Evolutionary conservation across 2,113 vertebrate species (phyloP).

Genomic region (Phylloscopus whistleri): DNA sequence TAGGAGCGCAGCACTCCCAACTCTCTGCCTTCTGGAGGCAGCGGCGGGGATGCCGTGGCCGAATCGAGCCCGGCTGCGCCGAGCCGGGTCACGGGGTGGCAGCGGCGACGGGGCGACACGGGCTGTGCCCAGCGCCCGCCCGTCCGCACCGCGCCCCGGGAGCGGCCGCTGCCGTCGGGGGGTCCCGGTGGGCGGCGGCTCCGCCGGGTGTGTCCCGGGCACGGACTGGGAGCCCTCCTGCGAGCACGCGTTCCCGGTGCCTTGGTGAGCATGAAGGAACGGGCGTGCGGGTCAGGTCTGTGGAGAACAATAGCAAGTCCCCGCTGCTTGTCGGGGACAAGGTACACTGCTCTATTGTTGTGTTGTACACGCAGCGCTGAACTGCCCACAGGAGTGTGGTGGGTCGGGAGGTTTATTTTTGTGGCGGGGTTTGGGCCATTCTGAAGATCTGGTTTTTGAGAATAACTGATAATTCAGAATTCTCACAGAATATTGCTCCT

Average conservation of each 20-base stretch:
- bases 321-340: background rate
- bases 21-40: background rate
- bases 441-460: background rate
- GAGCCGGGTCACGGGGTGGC: background rate
- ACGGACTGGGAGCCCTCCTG: background rate
- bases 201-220: background rate
- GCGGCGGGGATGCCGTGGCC: background rate
- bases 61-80: background rate
- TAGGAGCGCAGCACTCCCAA: background rate
- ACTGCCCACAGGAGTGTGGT: accelerated
- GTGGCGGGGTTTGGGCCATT: background rate
- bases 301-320: background rate
- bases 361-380: accelerated
- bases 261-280: accelerated
- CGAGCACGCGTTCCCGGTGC: background rate
- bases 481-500: background rate
- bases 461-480: background rate
- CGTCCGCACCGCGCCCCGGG: background rate
- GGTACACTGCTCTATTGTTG: accelerated
- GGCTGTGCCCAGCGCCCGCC: background rate
- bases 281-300: background rate
- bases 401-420: background rate
- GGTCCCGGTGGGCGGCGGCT: background rate
- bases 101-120: background rate
- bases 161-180: background rate